Evolutionary conservation across 2,888 invertebrate species (phyloP), one percentile per base, ranked within the genome.

Genomic region (Ochropacha duplaris): DNA sequence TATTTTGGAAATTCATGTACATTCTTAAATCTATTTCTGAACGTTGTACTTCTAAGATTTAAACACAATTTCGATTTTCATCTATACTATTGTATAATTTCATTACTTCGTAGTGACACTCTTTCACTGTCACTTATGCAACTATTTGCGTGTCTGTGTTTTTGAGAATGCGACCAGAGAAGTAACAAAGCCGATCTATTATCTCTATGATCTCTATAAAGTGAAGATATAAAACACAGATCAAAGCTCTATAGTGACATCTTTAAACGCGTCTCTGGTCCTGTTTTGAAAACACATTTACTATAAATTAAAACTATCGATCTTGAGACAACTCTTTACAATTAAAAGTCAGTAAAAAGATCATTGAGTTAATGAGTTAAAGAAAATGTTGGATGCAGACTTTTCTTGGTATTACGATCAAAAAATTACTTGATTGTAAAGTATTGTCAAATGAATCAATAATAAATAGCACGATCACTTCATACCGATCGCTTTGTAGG

Each of bases 1-100:
- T 92, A 92, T 92, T 91, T 90, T 92, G 84, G 85, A 92, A 76
- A 81, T 75, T 81, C 84, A 84, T 86, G 81, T 86, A 88, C 78
- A 83, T 82, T 81, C 65, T 71, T 68, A 65, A 71, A 66, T 83
- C 83, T 86, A 82, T 76, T 82, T 84, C 84, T 81, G 80, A 79
- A 76, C 78, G 78, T 79, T 82, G 67, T 72, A 79, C 81, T 79
- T 79, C 69, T 88, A 86, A 79, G 77, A 76, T 81, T 77, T 75
- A 63, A 64, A 62, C 68, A 54, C 68, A 72, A 75, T 74, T 74
- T 77, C 71, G 68, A 69, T 63, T 71, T 61, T 68, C 68, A 72
- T 74, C 68, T 75, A 72, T 78, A 72, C 60, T 78, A 75, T 76
- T 64, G 66, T 75, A 76, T 75, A 72, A 28, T 28, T 26, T 19